Evolutionary conservation across 2,797 vertebrate genomes (phyloP).

Genomic region (Octomys mimax): DNA sequence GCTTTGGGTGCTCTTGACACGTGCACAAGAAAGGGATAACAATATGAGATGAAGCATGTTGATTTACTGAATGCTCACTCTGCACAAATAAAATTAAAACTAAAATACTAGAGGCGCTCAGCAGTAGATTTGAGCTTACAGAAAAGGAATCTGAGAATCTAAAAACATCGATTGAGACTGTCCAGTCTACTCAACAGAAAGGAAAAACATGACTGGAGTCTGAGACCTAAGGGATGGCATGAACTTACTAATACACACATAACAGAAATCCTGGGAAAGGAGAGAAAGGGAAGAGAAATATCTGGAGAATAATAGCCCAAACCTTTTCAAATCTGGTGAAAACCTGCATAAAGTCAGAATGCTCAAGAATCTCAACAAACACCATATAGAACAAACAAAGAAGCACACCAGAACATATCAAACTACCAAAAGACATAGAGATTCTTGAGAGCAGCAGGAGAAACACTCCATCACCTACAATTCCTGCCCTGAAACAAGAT

Average conservation of each 20-base stretch:
- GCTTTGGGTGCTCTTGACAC: background rate
- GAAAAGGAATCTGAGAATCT: background rate
- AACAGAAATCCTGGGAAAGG: background rate
- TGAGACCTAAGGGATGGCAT: background rate
- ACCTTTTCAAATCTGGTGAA: background rate
- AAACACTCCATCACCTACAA: background rate
- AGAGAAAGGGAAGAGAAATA: background rate
- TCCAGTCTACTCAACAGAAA: background rate
- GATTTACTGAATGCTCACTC: background rate
- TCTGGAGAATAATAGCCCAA: background rate
- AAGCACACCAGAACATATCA: background rate
- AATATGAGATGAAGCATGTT: background rate
- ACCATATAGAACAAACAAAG: background rate
- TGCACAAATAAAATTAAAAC: background rate
- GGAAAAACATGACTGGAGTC: background rate
- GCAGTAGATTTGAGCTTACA: background rate
- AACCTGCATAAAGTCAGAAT: background rate
- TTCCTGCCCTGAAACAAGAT: accelerated
- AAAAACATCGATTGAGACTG: background rate
- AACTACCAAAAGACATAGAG: background rate
- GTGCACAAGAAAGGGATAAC: background rate
- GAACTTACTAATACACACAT: background rate
- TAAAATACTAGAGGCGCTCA: background rate
- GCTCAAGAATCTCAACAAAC: background rate
- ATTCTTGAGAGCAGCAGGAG: background rate